Evolutionary conservation across 2,888 invertebrate genomes (phyloP), one percentile per base, ranked within the genome.

Genomic region (Galerucella pusilla): DNA sequence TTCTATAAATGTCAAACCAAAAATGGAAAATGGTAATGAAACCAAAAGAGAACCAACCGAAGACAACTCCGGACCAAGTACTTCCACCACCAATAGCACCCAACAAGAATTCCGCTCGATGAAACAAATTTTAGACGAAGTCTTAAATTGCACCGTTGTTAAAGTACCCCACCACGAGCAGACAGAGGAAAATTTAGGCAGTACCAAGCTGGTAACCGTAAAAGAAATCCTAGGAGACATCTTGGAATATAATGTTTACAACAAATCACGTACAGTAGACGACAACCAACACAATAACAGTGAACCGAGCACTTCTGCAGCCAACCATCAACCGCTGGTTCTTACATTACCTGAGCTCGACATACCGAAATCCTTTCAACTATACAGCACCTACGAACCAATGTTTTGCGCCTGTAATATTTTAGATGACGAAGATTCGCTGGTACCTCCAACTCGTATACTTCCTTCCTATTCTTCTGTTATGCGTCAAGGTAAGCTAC

Each of bases 381-480:
- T 61, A n/a, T 45, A 65, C 46, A 65, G 45, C 1, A 65, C 45
- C 11, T 45, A 65, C 46, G 64, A 65, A 46, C 46, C 64, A 1
- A 71, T 71, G 61, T 57, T 63, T 11, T 75, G 71, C n/a, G 16
- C 67, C 2, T 78, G 57, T 42, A 77, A 73, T 11, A 63, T 78
- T 59, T 75, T 76, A 63, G 67, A 73, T 20, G 77, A 79, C 45
- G 35, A 60, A 1, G 66, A 67, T 7, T 2, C 71, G 6, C 0
- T 69, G 3, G 10, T 68, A 60, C 28, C 66, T n/a, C 25, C 70
- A 52, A 60, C 77, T 25, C 69, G 64, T 16, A 76, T 80, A 6
- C 84, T 85, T 6, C 86, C 86, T 4, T 84, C 86, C 2, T 87
- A 86, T 77, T 86, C 86, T 0, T 83, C 85, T 5, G 84, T 86